Evolutionary conservation across 1,140 invertebrate species (phyloP), one percentile per base, ranked within the genome.

Genomic region (Oncopodura yosiiana): DNA sequence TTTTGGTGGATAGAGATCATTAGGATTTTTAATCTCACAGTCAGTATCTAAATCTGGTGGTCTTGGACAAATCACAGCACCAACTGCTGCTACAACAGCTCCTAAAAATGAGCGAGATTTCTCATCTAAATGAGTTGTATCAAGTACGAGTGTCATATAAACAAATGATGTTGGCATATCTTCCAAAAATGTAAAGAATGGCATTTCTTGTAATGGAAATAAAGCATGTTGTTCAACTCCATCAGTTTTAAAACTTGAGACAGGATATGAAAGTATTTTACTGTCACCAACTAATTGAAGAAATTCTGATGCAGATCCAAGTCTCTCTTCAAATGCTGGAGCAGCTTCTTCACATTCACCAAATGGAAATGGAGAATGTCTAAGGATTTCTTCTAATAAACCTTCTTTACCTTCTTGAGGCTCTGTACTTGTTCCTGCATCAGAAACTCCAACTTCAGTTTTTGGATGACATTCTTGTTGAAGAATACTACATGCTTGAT

Each of bases 141-240:
- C 83, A 69, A 92, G 74, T 14, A 88, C 67, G 16, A 81, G 67
- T 59, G 74, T 76, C 49, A 81, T 73, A 72, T 88, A 84, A 58
- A 90, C 78, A 74, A 92, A 91, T 66, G 87, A 86, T 1, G 84
- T 86, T 54, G 83, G 78, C 11, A 88, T 71, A 65, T 86, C 78
- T 74, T 91, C 83, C 39, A 90, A 72, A 60, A 85, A 80, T 2
- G 86, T 81, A 65, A 78, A 82, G 12, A 58, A 64, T 14, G 68
- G 62, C 43, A 63, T 58, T n/a, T 61, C 53, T 2, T 55, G 54
- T 4, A 67, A n/a, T 4, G 53, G 41, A 29, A 58, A 64, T 5
- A 53, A 26, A 14, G 60, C 46, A 56, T 58, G 49, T 53, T 49
- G 64, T 51, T 65, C 72, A 71, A 48, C 62, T 65, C 34, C 39